Conservation (phyloP, 2,113 vertebrate genomes). For the Nyctibius bracteatus region DNA sequence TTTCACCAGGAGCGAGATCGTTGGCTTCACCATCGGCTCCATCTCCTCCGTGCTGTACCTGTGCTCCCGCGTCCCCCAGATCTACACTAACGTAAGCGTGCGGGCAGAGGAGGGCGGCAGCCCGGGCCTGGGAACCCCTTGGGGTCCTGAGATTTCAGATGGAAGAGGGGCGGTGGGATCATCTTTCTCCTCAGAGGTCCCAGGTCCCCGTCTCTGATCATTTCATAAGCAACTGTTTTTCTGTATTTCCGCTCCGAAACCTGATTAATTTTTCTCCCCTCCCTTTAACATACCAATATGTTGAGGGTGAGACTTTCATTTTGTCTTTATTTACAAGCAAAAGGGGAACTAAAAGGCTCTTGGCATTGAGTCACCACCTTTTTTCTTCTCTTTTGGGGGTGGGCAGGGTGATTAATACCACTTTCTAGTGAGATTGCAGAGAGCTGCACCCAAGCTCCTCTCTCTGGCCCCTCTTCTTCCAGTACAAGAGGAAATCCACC, state of each 20-base stretch:
- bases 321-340: neutral
- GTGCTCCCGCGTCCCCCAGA: slow-evolving; percentile 88
- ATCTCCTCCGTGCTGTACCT: slow-evolving; percentile 89
- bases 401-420: neutral
- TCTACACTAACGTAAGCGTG: slow-evolving; percentile 88
- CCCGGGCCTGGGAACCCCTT: fast-evolving
- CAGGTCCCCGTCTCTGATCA: neutral
- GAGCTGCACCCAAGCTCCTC: neutral
- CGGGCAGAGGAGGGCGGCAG: fast-evolving
- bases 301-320: neutral
- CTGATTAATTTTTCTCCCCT: neutral
- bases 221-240: neutral
- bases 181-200: neutral
- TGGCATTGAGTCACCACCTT: neutral
- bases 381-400: neutral
- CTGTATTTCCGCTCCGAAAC: neutral
- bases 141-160: neutral
- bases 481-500: slow-evolving; percentile 89
- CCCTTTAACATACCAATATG: neutral
- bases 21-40: slow-evolving; percentile 86
- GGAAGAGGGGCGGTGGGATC: fast-evolving
- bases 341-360: neutral
- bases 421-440: neutral
- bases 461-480: neutral
- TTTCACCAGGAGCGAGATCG: slow-evolving; percentile 81